Conservation (phyloP, 2,888 invertebrate genomes). For the Tribolium freemani region DNA sequence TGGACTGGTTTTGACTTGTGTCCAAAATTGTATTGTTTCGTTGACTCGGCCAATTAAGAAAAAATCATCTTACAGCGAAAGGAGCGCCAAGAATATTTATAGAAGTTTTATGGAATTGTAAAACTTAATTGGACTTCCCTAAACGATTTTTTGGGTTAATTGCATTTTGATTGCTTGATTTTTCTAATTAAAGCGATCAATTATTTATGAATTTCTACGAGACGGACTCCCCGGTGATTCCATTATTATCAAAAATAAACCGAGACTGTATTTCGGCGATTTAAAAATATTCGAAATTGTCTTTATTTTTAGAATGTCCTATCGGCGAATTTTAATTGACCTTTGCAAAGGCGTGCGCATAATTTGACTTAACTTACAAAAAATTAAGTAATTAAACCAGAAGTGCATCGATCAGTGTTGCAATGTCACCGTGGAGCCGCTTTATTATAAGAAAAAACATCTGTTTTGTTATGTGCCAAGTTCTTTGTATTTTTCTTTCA, state of each 20-base stretch:
- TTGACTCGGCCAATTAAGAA: too few relatives aligned
- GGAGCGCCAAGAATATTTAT: conserved; percentile 5
- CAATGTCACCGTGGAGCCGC: background rate
- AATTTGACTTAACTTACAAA: too few relatives aligned
- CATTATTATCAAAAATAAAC: conserved; percentile 16
- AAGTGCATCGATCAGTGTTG: too few relatives aligned
- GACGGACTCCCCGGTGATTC: background rate
- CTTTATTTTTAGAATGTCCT: conserved; percentile 20
- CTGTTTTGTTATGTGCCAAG: background rate
- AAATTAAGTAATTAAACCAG: too few relatives aligned
- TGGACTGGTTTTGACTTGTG: too few relatives aligned
- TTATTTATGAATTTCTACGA: too few relatives aligned
- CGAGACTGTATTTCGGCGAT: background rate
- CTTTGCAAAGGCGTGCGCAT: background rate
- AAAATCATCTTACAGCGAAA: too few relatives aligned
- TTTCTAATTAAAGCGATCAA: too few relatives aligned
- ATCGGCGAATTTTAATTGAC: background rate
- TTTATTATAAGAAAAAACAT: background rate
- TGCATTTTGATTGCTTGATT: background rate
- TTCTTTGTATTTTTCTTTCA: background rate
- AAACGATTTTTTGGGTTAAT: conserved; percentile 9
- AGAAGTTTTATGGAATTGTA: conserved; percentile 1
- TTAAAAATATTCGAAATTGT: conserved; percentile 23
- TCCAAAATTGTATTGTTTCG: too few relatives aligned
- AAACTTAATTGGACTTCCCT: background rate